A percentile compares a stretch with the other conserved stretches of the same genome.
These are phyloP conservation scores for Paratrypauchen microcephalus DNA, from an alignment of 2,797 vertebrate genomes.

Conservation along the genomic window DNA sequence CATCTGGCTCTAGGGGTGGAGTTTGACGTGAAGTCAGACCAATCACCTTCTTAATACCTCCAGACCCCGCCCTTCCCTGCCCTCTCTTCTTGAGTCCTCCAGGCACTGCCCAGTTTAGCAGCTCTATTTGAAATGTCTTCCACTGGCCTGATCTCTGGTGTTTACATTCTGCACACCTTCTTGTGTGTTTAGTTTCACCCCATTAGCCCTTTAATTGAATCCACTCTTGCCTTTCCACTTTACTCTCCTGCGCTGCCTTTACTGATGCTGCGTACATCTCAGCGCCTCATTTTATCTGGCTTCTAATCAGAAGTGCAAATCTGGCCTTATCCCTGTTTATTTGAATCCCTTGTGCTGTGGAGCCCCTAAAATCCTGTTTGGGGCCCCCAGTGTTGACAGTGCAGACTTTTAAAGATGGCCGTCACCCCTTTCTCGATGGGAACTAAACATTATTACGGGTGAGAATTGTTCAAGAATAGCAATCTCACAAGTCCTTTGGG, in stretches of 20 bases:
- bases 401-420: constrained; percentile 54
- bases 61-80: no score
- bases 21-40: no score
- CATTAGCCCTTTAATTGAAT: constrained; percentile 57
- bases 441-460: constrained; percentile 68
- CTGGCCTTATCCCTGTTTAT: constrained; percentile 61
- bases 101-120: no score
- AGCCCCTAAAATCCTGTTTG: constrained; percentile 47
- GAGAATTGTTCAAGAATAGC: constrained; percentile 77
- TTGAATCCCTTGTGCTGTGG: constrained; percentile 49
- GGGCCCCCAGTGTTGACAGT: constrained; percentile 61
- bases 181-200: constrained; percentile 48
- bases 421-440: constrained; percentile 30
- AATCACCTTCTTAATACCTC: no score
- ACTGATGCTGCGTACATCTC: constrained; percentile 32
- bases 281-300: constrained; percentile 44
- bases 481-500: constrained; percentile 70
- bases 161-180: constrained; percentile 36
- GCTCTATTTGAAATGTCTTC: background rate
- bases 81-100: no score
- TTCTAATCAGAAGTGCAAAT: constrained; percentile 58
- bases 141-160: constrained; percentile 16
- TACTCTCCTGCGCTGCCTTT: constrained; percentile 35
- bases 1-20: no score
- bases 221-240: constrained; percentile 32